Conservation (phyloP, 2,888 invertebrate genomes). For the Camponotus fellah region DNA sequence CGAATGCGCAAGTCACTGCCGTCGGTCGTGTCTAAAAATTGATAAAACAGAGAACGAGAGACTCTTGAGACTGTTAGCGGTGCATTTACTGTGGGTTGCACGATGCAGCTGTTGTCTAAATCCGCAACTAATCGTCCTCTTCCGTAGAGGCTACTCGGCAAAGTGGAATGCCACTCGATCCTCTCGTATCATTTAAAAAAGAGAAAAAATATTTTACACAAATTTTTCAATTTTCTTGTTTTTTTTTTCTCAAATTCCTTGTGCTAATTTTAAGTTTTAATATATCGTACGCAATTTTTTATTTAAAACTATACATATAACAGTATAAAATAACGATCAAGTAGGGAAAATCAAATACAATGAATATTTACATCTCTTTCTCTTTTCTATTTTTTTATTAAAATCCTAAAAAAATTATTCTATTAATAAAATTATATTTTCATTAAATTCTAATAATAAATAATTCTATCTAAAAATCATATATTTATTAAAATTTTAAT, state of each 20-base stretch:
- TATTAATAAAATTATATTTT: neutral
- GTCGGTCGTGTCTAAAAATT: constrained; percentile 26
- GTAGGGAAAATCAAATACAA: neutral
- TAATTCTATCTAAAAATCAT: neutral
- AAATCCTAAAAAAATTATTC: neutral
- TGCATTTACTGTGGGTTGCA: constrained; percentile 5
- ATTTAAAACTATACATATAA: neutral
- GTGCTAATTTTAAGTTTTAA: neutral
- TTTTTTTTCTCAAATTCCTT: neutral
- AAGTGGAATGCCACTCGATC: constrained; percentile 9
- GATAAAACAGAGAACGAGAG: constrained; percentile 21
- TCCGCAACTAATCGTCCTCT: constrained; percentile 51
- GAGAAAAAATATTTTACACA: neutral
- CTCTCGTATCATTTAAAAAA: neutral
- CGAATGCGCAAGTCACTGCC: constrained; percentile 10
- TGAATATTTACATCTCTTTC: neutral
- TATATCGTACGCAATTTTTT: neutral
- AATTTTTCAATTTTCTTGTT: neutral
- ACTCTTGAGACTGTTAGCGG: constrained; percentile 30
- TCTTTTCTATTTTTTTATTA: neutral
- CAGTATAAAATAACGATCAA: neutral
- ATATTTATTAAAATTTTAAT: neutral
- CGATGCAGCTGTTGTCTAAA: constrained; percentile 53
- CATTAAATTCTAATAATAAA: neutral
- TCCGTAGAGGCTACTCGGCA: constrained; percentile 29